These are phyloP conservation scores for Philereme transversata DNA, from an alignment of 2,888 invertebrate genomes.

Conservation along the genomic window DNA sequence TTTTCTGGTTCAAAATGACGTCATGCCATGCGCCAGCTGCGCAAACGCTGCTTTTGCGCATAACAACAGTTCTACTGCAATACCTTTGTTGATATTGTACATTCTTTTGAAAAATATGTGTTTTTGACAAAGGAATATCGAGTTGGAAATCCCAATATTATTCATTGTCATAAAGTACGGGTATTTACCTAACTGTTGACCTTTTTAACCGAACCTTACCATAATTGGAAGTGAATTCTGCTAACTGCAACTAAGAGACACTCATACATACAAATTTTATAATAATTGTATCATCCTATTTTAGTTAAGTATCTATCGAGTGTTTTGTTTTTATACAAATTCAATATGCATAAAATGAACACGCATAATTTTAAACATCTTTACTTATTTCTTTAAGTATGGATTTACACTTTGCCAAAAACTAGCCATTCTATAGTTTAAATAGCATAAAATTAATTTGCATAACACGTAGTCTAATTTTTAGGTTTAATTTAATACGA, in stretches of 20 bases:
- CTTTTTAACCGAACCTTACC: slow-evolving; percentile 5
- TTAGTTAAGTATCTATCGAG: too few species aligned
- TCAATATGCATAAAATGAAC: too few species aligned
- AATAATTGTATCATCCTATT: too few species aligned
- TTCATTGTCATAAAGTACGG: slow-evolving; percentile 3
- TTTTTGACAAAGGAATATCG: slow-evolving; percentile 20
- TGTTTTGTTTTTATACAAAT: too few species aligned
- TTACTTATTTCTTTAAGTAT: too few species aligned
- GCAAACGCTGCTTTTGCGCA: slow-evolving; percentile 50
- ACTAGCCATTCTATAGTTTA: too few species aligned
- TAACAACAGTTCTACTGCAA: slow-evolving; percentile 43
- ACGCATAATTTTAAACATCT: too few species aligned
- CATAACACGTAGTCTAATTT: too few species aligned
- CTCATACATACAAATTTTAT: too few species aligned
- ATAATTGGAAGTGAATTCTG: slow-evolving; percentile 2
- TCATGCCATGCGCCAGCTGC: slow-evolving; percentile 50
- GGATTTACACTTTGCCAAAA: too few species aligned
- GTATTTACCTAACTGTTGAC: neutral
- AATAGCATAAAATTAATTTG: too few species aligned
- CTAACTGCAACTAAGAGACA: neutral
- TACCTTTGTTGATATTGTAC: slow-evolving; percentile 36
- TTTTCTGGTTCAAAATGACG: slow-evolving; percentile 48
- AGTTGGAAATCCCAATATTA: slow-evolving; percentile 20
- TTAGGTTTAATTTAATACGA: too few species aligned
- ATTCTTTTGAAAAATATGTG: slow-evolving; percentile 34